Percentiles rank a stretch among this genome's conserved stretches.
Evolutionary conservation across 2,113 vertebrate genomes (phyloP).

Genomic region (Corydoras maculifer): DNA sequence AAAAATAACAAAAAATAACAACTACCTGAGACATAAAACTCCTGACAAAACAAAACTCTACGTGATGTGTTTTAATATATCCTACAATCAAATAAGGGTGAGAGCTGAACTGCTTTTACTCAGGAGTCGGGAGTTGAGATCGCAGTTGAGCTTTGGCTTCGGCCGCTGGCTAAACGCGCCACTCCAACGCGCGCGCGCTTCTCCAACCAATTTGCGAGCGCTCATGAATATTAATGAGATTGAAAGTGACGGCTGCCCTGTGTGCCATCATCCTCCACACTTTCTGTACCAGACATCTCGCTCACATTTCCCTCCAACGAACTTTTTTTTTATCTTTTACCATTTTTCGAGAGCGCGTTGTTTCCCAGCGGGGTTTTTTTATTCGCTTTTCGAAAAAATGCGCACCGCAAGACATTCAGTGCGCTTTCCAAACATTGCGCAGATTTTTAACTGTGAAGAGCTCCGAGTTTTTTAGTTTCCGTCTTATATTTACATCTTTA

Average conservation of each 20-base stretch:
- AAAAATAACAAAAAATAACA: too few species aligned
- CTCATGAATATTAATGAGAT: constrained; percentile 65
- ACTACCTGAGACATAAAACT: too few species aligned
- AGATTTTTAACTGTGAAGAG: background rate
- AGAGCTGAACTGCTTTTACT: constrained; percentile 11
- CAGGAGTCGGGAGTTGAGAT: constrained; percentile 15
- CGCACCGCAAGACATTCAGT: background rate
- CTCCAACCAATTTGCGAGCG: constrained; percentile 59
- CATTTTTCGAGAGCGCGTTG: background rate
- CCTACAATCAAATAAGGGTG: constrained; percentile 1
- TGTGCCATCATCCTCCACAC: constrained; percentile 42
- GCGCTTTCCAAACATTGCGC: background rate
- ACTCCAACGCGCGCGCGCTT: constrained; percentile 60
- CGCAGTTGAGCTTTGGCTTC: constrained; percentile 56
- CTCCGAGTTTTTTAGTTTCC: constrained; percentile 9
- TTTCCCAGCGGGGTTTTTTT: constrained; percentile 15
- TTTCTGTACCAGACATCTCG: constrained; percentile 24
- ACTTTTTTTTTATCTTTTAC: constrained; percentile 2
- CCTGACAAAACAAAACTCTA: too few species aligned
- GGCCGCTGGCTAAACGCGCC: constrained; percentile 62
- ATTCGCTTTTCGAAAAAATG: background rate
- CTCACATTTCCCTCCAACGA: constrained; percentile 30
- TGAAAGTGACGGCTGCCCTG: constrained; percentile 50
- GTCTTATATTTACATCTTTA: constrained; percentile 7
- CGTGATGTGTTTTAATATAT: background rate